Conservation (phyloP, 2,888 invertebrate genomes). For the Tetropium fuscum region DNA sequence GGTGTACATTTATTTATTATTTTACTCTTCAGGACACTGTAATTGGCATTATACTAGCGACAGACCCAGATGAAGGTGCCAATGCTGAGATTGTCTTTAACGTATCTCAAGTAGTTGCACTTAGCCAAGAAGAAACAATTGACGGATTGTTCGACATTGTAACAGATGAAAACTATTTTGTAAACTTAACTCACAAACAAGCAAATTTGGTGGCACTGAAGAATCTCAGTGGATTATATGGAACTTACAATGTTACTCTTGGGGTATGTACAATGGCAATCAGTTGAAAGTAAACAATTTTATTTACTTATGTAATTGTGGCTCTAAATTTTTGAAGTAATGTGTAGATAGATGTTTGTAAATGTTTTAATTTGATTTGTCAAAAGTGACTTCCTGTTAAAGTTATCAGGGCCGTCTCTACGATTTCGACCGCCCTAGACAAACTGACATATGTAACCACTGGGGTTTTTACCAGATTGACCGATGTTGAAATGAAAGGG, state of each 20-base stretch:
- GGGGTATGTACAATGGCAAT: slow-evolving; percentile 65
- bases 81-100: slow-evolving; percentile 56
- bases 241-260: slow-evolving; percentile 69
- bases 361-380: too few relatives aligned
- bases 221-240: slow-evolving; percentile 70
- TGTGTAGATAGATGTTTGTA: too few relatives aligned
- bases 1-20: slow-evolving; percentile 12
- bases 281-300: too few relatives aligned
- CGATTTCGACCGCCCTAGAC: too few relatives aligned
- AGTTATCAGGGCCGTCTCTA: too few relatives aligned
- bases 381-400: too few relatives aligned
- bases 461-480: too few relatives aligned
- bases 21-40: slow-evolving; percentile 41
- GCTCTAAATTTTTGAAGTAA: too few relatives aligned
- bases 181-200: slow-evolving; percentile 49
- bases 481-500: too few relatives aligned
- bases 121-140: slow-evolving; percentile 68
- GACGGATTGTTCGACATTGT: slow-evolving; percentile 43
- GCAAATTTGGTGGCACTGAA: slow-evolving; percentile 66
- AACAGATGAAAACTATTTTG: slow-evolving; percentile 46
- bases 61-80: slow-evolving; percentile 43
- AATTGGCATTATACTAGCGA: slow-evolving; percentile 46
- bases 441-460: too few relatives aligned
- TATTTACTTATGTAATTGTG: too few relatives aligned
- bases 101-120: slow-evolving; percentile 47